These are phyloP conservation scores for Aplochiton taeniatus DNA, from an alignment of 2,797 vertebrate species.

Conservation along the genomic window DNA sequence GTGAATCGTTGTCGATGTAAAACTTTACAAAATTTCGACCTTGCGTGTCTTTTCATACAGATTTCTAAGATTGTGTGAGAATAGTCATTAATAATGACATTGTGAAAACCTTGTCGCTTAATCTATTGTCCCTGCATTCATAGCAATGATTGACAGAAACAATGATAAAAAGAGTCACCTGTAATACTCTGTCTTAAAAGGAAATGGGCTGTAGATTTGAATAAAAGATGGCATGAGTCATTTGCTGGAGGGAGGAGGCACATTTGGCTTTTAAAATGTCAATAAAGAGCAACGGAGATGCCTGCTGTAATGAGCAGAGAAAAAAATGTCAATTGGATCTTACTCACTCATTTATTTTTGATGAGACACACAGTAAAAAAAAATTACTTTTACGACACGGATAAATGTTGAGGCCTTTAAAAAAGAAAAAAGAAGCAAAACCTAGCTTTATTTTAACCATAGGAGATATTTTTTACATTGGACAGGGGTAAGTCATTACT, in stretches of 20 bases:
- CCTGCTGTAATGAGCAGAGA: neutral
- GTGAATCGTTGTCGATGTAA: too few species aligned
- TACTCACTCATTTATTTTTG: neutral
- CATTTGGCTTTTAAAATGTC: slow-evolving; percentile 6
- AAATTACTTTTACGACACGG: too few species aligned
- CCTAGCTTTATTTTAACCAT: too few species aligned
- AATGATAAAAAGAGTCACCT: neutral
- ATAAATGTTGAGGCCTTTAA: too few species aligned
- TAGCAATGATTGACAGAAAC: too few species aligned
- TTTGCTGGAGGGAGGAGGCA: neutral
- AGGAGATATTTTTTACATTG: neutral
- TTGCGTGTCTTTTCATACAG: too few species aligned
- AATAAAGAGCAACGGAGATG: neutral
- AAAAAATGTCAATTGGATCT: neutral
- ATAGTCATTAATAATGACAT: too few species aligned
- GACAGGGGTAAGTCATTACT: neutral
- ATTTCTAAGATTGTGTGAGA: too few species aligned
- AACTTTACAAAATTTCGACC: too few species aligned
- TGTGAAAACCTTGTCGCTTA: too few species aligned
- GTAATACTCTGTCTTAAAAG: neutral
- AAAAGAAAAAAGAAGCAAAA: too few species aligned
- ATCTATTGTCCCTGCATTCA: too few species aligned
- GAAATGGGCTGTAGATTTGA: neutral
- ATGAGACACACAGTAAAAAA: neutral
- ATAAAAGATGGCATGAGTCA: neutral